A percentile compares a stretch with the other conserved stretches of the same genome.
Evolutionary conservation across 2,888 invertebrate species (phyloP).

Genomic region (Rhamphomyia laevipes): DNA sequence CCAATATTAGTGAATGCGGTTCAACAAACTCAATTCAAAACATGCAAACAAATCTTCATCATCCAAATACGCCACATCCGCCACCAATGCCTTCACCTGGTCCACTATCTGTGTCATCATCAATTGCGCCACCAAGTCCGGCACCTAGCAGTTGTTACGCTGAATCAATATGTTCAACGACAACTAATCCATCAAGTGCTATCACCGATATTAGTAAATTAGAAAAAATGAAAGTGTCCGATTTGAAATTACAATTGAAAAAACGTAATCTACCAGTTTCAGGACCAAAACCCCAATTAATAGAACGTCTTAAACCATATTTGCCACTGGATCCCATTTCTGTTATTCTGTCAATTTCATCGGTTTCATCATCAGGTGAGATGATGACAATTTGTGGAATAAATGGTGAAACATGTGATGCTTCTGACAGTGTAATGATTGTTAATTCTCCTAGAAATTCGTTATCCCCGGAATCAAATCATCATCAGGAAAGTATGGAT

Average conservation of each 20-base stretch:
- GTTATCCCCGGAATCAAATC: conserved; percentile 20
- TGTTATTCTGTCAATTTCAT: neutral
- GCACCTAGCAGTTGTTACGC: conserved; percentile 28
- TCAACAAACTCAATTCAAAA: conserved; percentile 16
- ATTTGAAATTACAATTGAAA: conserved; percentile 87
- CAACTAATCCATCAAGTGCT: conserved; percentile 15
- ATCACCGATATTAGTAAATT: conserved; percentile 48
- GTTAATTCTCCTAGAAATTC: conserved; percentile 25
- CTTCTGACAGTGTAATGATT: conserved; percentile 21
- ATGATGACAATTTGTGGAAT: conserved; percentile 14
- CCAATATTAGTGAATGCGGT: conserved; percentile 5
- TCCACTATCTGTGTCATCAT: conserved; percentile 40
- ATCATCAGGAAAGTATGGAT: conserved; percentile 33
- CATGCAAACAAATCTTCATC: conserved; percentile 19
- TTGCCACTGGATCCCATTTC: conserved; percentile 39
- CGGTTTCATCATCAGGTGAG: conserved; percentile 39
- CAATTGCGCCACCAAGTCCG: conserved; percentile 36
- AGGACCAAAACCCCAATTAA: conserved; percentile 88
- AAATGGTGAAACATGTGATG: conserved; percentile 27
- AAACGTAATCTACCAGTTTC: conserved; percentile 89
- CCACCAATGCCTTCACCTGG: conserved; percentile 41
- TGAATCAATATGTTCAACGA: conserved; percentile 23
- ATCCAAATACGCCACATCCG: conserved; percentile 22
- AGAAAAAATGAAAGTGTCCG: conserved; percentile 94
- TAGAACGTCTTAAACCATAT: conserved; percentile 78